Percentiles rank a stretch among this genome's conserved stretches.
Conservation (phyloP, 1,140 invertebrate species). For the Dendrolimus punctatus region DNA sequence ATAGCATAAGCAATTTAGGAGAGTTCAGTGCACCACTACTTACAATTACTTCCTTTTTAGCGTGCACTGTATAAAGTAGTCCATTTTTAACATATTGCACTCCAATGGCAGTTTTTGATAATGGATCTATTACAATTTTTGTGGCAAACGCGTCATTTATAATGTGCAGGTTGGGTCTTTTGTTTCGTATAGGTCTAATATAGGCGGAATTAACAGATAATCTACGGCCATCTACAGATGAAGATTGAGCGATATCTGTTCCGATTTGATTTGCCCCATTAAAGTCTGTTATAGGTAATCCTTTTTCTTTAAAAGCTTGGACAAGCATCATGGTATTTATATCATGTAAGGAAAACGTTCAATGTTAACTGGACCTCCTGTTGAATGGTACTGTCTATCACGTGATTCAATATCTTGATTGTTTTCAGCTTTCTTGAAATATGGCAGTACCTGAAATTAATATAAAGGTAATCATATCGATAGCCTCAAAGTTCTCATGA, state of each 20-base stretch:
- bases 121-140: slow-evolving; percentile 80
- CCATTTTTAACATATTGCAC: slow-evolving; percentile 79
- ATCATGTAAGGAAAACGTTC: slow-evolving; percentile 77
- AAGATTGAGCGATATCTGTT: slow-evolving; percentile 74
- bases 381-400: slow-evolving; percentile 72
- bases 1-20: slow-evolving; percentile 83
- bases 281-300: slow-evolving; percentile 70
- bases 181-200: slow-evolving; percentile 78
- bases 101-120: slow-evolving; percentile 79
- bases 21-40: slow-evolving; percentile 81
- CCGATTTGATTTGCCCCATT: slow-evolving; percentile 74
- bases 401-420: slow-evolving; percentile 69
- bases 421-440: slow-evolving; percentile 87
- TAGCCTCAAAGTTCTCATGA: too few species aligned
- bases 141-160: slow-evolving; percentile 80
- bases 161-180: slow-evolving; percentile 81
- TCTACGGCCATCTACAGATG: slow-evolving; percentile 75
- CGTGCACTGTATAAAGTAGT: slow-evolving; percentile 53
- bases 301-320: slow-evolving; percentile 75
- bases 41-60: slow-evolving; percentile 81
- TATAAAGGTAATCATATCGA: not conserved
- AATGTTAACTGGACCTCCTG: slow-evolving; percentile 75
- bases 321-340: slow-evolving; percentile 70
- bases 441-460: slow-evolving; percentile 76
- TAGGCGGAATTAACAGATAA: slow-evolving; percentile 82